These are phyloP conservation scores for Oxytorus armatus DNA, from an alignment of 2,888 invertebrate genomes.

Conservation along the genomic window DNA sequence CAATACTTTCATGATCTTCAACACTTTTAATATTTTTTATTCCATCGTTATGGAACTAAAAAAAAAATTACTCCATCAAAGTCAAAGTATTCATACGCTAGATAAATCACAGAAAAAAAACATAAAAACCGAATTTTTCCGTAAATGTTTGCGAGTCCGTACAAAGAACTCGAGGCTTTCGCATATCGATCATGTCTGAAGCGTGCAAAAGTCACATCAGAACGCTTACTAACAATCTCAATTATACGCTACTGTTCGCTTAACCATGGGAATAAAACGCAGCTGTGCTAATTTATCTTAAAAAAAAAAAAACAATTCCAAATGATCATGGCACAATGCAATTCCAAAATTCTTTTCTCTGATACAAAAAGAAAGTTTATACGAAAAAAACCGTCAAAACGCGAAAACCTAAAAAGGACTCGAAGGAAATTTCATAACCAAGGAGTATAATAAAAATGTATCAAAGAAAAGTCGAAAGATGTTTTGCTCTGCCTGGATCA, in stretches of 20 bases:
- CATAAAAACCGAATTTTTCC: conserved; percentile 12
- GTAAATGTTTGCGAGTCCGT: conserved; percentile 3
- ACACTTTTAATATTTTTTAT: not conserved
- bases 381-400: not conserved
- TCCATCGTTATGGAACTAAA: not conserved
- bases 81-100: conserved; percentile 1
- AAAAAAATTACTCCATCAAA: not conserved
- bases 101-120: not conserved
- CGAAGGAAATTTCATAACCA: not conserved
- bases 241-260: conserved; percentile 40
- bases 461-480: conserved; percentile 8
- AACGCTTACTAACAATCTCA: conserved; percentile 11
- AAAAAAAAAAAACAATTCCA: not conserved
- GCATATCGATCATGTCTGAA: not conserved
- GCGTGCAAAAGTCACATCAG: not conserved
- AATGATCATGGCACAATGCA: conserved; percentile 23
- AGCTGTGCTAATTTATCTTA: conserved; percentile 37
- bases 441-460: not conserved
- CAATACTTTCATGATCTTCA: not conserved
- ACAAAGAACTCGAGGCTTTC: not conserved
- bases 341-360: conserved; percentile 44
- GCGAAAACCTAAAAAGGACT: not conserved
- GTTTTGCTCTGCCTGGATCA: not conserved
- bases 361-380: not conserved
- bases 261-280: conserved; percentile 44